Percentiles rank a stretch among this genome's conserved stretches.
Conservation (phyloP, 1,140 invertebrate species). For the Pogonus chalceus region DNA sequence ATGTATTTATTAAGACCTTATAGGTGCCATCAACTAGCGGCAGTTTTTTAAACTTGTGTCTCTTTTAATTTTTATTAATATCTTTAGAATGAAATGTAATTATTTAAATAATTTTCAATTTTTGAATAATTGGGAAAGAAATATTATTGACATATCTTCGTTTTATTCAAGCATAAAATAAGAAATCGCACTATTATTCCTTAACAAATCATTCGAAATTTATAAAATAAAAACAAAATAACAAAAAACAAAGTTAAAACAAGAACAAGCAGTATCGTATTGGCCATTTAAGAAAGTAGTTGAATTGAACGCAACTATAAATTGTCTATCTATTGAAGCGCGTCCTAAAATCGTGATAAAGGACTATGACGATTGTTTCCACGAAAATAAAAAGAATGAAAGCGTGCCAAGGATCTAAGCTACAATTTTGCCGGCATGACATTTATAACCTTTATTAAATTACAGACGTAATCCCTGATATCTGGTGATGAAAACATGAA, state of each 20-base stretch:
- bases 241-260: background rate
- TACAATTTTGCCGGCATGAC: background rate
- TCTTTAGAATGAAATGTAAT: no score
- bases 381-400: background rate
- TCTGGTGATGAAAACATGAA: background rate
- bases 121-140: no score
- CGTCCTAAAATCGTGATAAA: conserved; percentile 7
- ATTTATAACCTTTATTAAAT: conserved; percentile 7
- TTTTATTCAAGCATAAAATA: no score
- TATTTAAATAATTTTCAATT: no score
- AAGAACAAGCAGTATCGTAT: background rate
- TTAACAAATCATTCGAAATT: no score
- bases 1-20: no score
- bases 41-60: no score
- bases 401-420: background rate
- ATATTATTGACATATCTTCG: no score
- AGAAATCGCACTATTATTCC: no score
- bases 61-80: no score
- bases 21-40: no score
- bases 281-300: conserved; percentile 6
- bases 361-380: conserved; percentile 2
- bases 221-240: conserved; percentile 4
- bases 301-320: background rate
- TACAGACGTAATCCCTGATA: background rate
- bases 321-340: conserved; percentile 5